phyloP scores from a whole-genome alignment of 2,113 vertebrate genomes.

The Progne subis region DNA sequence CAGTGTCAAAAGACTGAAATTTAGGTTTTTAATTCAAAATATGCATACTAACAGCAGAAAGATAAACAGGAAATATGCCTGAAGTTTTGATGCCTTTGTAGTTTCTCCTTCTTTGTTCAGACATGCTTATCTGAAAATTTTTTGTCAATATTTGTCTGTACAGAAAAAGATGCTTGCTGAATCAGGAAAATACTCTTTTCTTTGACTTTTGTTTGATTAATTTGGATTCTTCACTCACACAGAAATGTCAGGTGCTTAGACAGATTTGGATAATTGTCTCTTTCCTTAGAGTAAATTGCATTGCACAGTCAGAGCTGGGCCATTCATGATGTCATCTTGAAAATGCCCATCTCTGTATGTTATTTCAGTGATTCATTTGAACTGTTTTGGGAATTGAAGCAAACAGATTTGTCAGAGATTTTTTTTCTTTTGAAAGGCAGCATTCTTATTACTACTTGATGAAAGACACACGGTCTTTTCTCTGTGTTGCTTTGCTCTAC shows the following conservation, averaged over 20 bases:
- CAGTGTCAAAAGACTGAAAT: neutral
- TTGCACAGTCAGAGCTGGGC: neutral
- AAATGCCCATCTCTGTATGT: neutral
- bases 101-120: neutral
- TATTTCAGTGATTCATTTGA: neutral
- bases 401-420: neutral
- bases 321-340: neutral
- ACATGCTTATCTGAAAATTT: neutral
- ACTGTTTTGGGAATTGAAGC: neutral
- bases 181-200: neutral
- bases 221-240: neutral
- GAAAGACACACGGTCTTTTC: neutral
- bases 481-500: neutral
- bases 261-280: slow-evolving; percentile 11
- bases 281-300: slow-evolving; percentile 7
- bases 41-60: neutral
- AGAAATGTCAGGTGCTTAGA: neutral
- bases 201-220: neutral
- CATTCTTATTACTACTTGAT: neutral
- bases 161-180: neutral
- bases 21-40: neutral
- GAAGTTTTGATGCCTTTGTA: neutral
- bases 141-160: neutral
- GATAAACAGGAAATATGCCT: neutral
- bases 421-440: neutral